These are phyloP conservation scores for Drosophila antonietae DNA, from an alignment of 2,888 invertebrate species.

Conservation along the genomic window DNA sequence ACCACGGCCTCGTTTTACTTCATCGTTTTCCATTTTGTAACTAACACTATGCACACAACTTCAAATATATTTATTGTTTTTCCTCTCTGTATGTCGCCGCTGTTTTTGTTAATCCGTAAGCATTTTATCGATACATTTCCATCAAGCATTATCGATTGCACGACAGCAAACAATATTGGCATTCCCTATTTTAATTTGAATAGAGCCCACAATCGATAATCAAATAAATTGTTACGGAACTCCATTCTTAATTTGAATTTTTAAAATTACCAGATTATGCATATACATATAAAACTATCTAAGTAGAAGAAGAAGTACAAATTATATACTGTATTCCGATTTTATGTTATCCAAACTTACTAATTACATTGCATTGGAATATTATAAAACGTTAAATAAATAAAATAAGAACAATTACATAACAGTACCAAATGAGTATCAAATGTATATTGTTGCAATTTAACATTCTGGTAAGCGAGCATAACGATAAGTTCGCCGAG, in stretches of 20 bases:
- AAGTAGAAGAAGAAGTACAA: too few species aligned
- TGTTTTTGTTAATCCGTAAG: conserved; percentile 8
- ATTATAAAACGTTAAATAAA: too few species aligned
- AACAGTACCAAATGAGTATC: conserved; percentile 1
- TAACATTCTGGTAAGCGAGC: not conserved
- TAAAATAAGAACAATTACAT: not conserved
- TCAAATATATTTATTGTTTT: conserved; percentile 21
- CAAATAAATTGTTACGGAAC: too few species aligned
- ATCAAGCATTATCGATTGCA: not conserved
- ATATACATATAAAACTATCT: too few species aligned
- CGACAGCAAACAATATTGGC: not conserved
- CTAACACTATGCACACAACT: conserved; percentile 7
- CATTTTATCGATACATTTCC: conserved; percentile 11
- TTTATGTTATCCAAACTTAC: too few species aligned
- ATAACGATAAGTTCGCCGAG: conserved; percentile 1
- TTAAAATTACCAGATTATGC: too few species aligned
- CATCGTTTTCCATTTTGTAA: conserved; percentile 71
- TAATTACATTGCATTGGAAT: too few species aligned
- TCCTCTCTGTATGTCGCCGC: conserved; percentile 11
- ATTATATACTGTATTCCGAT: too few species aligned
- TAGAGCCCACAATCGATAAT: not conserved
- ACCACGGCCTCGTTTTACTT: conserved; percentile 81
- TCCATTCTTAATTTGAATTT: too few species aligned
- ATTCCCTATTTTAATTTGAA: not conserved
- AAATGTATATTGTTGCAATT: not conserved